Evolutionary conservation across 2,797 vertebrate species (phyloP), one percentile per base, ranked within the genome.

Genomic region (Gallinago solitaria): DNA sequence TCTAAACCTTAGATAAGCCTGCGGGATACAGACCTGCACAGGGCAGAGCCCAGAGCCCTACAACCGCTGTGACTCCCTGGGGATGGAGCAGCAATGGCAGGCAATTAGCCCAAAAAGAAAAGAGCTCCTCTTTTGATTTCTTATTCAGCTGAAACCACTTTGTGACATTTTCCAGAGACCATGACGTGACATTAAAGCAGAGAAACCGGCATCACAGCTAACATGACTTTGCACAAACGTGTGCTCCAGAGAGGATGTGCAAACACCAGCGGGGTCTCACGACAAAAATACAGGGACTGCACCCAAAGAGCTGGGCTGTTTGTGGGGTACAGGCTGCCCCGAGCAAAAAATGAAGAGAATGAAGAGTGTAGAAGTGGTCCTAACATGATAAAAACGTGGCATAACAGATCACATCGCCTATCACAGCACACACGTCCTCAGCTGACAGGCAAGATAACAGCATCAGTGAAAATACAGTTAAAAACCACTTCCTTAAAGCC

Each of bases 311-410:
- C 9, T 16, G 9, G 20, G 48, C 33, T 14, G 41, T 15, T 20
- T 32, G 16, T 6, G 13, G 76, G 39, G 59, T 51, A 19, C 30
- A 35, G 65, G 32, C n/a, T 83, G 65, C 28, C 39, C 47, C 10
- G 1, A 56, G 0, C 28, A 51, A 27, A 77, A 69, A 71, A 16
- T 1, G 9, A 53, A 39, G 41, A 39, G 54, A 16, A 24, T 0
- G 17, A 25, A 37, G 32, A 57, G 64, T 1, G 35, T 7, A 5
- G 27, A 39, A 53, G 16, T 1, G 39, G 43, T 6, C 53, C 61
- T 10, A 68, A 54, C 0, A 0, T 1, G 51, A 30, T 18, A 25
- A 61, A 74, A 65, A 24, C 0, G 0, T 6, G 39, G 14, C 4
- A 1, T 9, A 12, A 37, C 1, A 25, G 48, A 27, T 19, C 4